Conservation (phyloP, 2,888 invertebrate species). For the Trichopria drosophilae region DNA sequence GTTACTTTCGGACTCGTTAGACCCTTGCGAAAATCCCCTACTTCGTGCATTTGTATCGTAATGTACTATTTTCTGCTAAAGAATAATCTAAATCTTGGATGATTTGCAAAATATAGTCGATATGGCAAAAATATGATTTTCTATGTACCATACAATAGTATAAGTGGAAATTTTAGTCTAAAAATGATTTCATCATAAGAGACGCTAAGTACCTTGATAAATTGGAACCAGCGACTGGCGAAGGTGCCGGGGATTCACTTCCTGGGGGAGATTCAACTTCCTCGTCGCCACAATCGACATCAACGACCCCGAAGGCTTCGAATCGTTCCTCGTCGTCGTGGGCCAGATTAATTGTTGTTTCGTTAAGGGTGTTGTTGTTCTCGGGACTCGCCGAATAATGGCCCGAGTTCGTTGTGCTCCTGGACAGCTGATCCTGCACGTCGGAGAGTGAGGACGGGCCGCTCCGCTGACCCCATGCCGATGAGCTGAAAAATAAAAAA, state of each 20-base stretch:
- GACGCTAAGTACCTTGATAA: neutral
- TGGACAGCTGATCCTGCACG: constrained; percentile 22
- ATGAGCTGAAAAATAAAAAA: constrained; percentile 22
- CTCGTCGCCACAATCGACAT: constrained; percentile 39
- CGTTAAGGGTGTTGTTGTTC: constrained; percentile 22
- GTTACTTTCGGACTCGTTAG: no score
- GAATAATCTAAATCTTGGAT: no score
- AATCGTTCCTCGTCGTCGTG: constrained; percentile 51
- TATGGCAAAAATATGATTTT: no score
- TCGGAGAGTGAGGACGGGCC: constrained; percentile 51
- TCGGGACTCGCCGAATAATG: constrained; percentile 44
- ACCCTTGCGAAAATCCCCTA: no score
- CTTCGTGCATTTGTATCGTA: no score
- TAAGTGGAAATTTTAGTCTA: no score
- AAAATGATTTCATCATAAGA: neutral
- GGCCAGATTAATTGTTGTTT: constrained; percentile 11
- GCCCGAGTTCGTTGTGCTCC: constrained; percentile 41
- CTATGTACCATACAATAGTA: no score
- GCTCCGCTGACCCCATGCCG: constrained; percentile 42
- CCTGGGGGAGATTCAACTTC: constrained; percentile 47
- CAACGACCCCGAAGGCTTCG: constrained; percentile 53
- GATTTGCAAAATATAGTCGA: no score
- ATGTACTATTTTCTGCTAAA: no score
- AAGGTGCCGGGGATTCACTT: constrained; percentile 50
- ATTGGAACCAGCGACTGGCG: constrained; percentile 46